These are phyloP conservation scores for Cataglyphis livida DNA, from an alignment of 2,888 invertebrate species.

Conservation along the genomic window DNA sequence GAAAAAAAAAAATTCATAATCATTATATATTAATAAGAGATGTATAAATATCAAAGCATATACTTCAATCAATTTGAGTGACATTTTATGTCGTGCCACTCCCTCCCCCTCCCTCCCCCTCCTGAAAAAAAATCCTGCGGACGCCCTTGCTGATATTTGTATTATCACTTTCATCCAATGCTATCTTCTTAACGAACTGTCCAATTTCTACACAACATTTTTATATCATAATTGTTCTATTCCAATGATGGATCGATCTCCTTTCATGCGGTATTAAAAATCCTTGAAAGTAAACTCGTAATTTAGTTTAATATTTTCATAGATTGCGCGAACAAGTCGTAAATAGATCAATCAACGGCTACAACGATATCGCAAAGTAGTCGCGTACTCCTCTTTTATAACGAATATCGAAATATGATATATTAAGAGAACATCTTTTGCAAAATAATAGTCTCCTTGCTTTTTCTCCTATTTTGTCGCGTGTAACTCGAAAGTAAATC, in stretches of 20 bases:
- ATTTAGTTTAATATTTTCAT: slow-evolving; percentile 56
- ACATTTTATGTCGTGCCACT: no score
- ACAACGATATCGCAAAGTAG: slow-evolving; percentile 39
- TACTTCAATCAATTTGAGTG: no score
- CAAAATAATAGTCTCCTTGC: not conserved
- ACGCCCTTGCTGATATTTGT: no score
- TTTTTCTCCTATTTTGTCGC: slow-evolving; percentile 19
- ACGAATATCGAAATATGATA: slow-evolving; percentile 19
- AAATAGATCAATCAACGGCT: slow-evolving; percentile 50
- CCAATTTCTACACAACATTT: not conserved
- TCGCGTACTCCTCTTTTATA: slow-evolving; percentile 23
- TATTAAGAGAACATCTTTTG: slow-evolving; percentile 14
- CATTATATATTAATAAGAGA: no score
- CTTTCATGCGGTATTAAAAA: slow-evolving; percentile 11
- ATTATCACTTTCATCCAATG: no score
- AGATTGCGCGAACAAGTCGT: slow-evolving; percentile 15
- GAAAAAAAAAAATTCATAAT: no score
- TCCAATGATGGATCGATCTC: not conserved
- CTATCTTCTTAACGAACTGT: not conserved
- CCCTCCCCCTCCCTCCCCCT: no score
- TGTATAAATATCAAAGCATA: no score
- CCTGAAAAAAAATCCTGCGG: no score
- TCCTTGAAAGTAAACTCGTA: slow-evolving; percentile 41
- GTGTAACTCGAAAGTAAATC: slow-evolving; percentile 37
- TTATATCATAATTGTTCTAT: not conserved